Conservation (phyloP, 2,113 vertebrate species). For the Globicephala melas region DNA sequence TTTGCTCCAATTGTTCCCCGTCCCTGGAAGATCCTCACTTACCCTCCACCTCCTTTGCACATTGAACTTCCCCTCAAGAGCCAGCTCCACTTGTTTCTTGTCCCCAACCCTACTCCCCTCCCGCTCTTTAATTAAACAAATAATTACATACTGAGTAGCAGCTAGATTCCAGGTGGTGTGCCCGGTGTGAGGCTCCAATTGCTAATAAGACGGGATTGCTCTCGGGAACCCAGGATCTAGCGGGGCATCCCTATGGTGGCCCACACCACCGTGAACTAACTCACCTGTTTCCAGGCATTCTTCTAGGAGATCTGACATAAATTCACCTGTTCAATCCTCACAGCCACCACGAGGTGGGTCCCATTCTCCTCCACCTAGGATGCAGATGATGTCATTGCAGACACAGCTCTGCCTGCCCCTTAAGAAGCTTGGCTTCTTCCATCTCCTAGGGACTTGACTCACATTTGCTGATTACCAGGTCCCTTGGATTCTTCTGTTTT, state of each 20-base stretch:
- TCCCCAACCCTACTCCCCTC: not conserved
- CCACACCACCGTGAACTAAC: fast-evolving
- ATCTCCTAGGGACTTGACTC: not conserved
- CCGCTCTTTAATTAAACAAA: not conserved
- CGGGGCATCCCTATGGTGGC: not conserved
- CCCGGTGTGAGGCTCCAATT: too few relatives aligned
- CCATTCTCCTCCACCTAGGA: not conserved
- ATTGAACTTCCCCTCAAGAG: not conserved
- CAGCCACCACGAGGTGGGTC: not conserved
- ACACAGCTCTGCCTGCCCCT: not conserved
- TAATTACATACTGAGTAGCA: not conserved
- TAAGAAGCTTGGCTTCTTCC: not conserved
- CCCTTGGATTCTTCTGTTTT: not conserved
- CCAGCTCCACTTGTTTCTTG: not conserved
- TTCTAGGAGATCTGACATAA: not conserved
- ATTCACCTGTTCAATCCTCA: not conserved
- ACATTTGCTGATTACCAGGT: not conserved
- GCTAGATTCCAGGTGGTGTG: not conserved
- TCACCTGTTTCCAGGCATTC: not conserved
- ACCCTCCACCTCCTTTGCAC: not conserved
- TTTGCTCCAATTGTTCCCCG: not conserved
- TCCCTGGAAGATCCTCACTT: not conserved
- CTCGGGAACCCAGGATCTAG: fast-evolving
- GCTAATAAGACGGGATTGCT: not conserved
- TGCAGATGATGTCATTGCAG: too few relatives aligned